Evolutionary conservation across 2,888 invertebrate genomes (phyloP), one percentile per base, ranked within the genome.

Genomic region (Cataglyphis rosenhaueri): DNA sequence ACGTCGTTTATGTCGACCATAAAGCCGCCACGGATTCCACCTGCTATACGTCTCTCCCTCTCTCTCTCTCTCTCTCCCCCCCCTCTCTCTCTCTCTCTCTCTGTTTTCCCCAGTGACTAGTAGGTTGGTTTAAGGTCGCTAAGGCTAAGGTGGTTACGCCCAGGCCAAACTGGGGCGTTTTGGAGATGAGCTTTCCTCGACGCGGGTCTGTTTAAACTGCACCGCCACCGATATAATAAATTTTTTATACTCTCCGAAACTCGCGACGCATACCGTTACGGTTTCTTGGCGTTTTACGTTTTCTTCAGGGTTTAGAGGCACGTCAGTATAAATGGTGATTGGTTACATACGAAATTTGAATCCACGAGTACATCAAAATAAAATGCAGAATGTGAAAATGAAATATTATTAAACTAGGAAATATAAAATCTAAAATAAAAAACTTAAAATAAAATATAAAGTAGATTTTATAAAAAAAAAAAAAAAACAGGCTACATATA

Each of bases 11-110:
- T 81, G 84, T 66, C 83, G 68, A 74, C 73, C 83, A 81, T 84
- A 88, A 83, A 84, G 86, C 86, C 55, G 65, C 86, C 81, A 84
- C 85, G 83, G 85, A 85, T 85, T 89, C 86, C 87, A 84, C 79
- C 83, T 75, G 59, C 73, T 61, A 59, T 75, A 57, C 44, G 55
- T 83, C 44, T 76, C 68, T 68, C 41, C 38, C 44, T 29, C 15
- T 29, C 62, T 38, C 25, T 12, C 25, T 52, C 35, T 64, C 74
- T 79, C 79, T 68, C 38, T 76, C 81, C n/a, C n/a, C n/a, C n/a
- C n/a, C n/a, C 25, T 12, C 25, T 52, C 35, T 64, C 74, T 79
- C 79, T 68, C 38, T 76, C 81, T 84, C 59, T 84, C 64, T 84
- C 66, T 84, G 78, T 79, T 84, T 70, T 75, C 57, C 83, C 78